phyloP scores from a whole-genome alignment of 2,797 vertebrate species.

The Anguilla megastoma region DNA sequence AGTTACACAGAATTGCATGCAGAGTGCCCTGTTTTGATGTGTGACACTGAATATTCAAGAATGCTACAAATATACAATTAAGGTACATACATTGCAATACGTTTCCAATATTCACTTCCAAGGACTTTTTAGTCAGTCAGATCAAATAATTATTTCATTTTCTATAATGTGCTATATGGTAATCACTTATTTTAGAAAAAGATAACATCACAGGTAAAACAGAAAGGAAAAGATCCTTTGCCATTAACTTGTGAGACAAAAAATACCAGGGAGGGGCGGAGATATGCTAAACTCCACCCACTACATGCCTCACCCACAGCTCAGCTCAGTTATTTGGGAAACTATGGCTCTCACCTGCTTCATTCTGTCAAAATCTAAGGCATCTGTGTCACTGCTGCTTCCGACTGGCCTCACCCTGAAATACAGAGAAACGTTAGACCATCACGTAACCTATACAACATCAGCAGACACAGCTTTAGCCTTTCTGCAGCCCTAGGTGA shows the following conservation, averaged over 20 bases:
- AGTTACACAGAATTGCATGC: too few relatives aligned
- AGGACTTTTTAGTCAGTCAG: background rate
- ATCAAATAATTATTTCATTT: background rate
- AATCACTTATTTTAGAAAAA: background rate
- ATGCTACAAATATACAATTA: background rate
- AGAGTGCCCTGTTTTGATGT: background rate
- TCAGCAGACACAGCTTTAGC: background rate
- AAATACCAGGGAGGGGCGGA: background rate
- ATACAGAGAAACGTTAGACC: background rate
- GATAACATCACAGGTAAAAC: background rate
- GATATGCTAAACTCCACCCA: background rate
- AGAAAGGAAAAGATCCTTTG: background rate
- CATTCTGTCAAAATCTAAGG: constrained; percentile 95
- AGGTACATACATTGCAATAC: background rate
- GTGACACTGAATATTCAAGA: background rate
- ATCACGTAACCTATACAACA: background rate
- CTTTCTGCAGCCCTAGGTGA: too few relatives aligned
- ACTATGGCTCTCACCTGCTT: constrained; percentile 82
- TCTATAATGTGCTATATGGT: background rate
- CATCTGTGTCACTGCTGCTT: constrained; percentile 84
- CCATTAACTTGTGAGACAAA: background rate
- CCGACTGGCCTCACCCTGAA: constrained; percentile 88
- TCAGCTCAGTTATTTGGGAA: background rate
- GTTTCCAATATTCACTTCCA: background rate
- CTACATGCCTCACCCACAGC: background rate